Conservation (phyloP, 2,797 vertebrate species). For the Eulemur coronatus region DNA sequence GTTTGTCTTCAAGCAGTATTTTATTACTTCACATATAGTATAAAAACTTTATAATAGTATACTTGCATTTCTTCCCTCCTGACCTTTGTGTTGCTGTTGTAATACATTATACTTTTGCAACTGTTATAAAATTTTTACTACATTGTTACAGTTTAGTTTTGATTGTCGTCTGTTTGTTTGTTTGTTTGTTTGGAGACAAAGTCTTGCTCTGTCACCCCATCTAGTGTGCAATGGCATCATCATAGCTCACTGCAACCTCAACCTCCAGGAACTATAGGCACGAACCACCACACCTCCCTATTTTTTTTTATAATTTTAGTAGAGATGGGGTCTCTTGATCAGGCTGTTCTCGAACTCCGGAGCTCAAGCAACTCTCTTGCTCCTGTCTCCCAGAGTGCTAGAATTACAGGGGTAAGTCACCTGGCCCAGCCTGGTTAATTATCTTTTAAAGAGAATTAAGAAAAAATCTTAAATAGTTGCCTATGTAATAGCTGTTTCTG, state of each 20-base stretch:
- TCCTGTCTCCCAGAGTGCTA: background rate
- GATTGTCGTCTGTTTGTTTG: no score
- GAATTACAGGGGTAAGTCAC: background rate
- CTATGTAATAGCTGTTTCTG: background rate
- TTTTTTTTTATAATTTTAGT: background rate
- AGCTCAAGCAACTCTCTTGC: background rate
- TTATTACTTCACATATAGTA: background rate
- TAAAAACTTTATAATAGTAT: background rate
- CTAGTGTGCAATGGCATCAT: background rate
- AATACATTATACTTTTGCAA: background rate
- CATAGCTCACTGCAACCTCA: background rate
- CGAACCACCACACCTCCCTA: background rate
- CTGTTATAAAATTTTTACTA: background rate
- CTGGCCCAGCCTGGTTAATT: background rate
- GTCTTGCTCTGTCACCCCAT: background rate
- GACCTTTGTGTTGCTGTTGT: background rate
- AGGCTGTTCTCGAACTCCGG: background rate
- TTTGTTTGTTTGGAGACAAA: background rate
- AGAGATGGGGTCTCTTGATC: background rate
- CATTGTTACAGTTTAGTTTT: background rate
- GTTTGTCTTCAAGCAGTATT: background rate
- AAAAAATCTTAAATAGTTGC: background rate
- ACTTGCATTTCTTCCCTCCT: background rate
- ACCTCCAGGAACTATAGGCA: background rate
- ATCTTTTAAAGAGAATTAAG: background rate